Conservation (phyloP, 2,888 invertebrate species). For the Galerucella pusilla region DNA sequence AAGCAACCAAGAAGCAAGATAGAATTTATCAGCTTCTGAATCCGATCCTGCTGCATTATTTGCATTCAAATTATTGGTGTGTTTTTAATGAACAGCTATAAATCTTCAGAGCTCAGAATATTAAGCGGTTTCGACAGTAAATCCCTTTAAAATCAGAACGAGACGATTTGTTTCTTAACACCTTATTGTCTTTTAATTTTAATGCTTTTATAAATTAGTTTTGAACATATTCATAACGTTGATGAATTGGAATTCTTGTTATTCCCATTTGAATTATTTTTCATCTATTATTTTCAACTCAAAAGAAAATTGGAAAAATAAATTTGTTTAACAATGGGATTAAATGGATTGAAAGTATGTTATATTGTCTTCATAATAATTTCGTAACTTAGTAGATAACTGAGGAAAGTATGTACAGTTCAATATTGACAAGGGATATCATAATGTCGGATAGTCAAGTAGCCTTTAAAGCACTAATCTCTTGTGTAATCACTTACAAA, state of each 20-base stretch:
- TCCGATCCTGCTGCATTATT: conserved; percentile 14
- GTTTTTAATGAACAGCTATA: conserved; percentile 23
- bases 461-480: too few relatives aligned
- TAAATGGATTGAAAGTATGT: too few relatives aligned
- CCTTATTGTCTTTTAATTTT: conserved; percentile 18
- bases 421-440: too few relatives aligned
- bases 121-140: conserved; percentile 21
- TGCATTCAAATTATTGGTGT: conserved; percentile 29
- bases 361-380: too few relatives aligned
- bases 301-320: too few relatives aligned
- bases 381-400: too few relatives aligned
- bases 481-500: too few relatives aligned
- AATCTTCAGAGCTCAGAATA: conserved; percentile 22
- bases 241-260: neutral
- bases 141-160: conserved; percentile 16
- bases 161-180: conserved; percentile 15
- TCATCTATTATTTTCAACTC: too few relatives aligned
- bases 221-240: neutral
- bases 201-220: conserved; percentile 3
- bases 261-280: neutral
- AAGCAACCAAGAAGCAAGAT: neutral
- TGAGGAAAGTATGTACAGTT: too few relatives aligned
- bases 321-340: too few relatives aligned
- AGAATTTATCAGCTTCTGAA: neutral
- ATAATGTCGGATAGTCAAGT: too few relatives aligned